Base-by-base conservation (phyloP, 1,140 invertebrate genomes). In the Sinella curviseta region DNA sequence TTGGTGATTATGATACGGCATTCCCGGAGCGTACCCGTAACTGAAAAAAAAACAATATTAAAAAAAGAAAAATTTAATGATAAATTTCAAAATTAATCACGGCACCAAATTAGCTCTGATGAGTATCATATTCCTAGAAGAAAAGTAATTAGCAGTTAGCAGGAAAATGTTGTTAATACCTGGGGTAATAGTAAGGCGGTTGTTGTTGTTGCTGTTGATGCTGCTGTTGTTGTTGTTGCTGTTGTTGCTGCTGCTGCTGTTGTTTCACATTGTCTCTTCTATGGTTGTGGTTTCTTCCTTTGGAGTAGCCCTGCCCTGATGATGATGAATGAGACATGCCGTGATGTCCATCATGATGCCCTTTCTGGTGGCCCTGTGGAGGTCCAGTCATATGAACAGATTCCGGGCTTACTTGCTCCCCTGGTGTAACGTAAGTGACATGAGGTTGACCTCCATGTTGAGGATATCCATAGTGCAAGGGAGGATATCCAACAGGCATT, bases 361-460 rank as follows among this genome's bases (percentile, higher is more conserved):
- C 39, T 34, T 60, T 33, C 34, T 78, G 77, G 75, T 73, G 54
- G 26, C 73, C 36, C 14, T 73, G 33, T 26, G 57, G 36, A 55
- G 31, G 1, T 60, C 60, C 35, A 48, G n/a, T 33, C 39, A 73
- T 67, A 26, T 81, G 75, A 36, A 78, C 74, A 34, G 73, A 30
- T 30, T 81, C 80, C 39, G 80, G 76, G 39, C 76, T 81, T 16
- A 81, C 55, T 36, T 78, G 75, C 34, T 73, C 76, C 12, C 26
- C 8, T 4, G 65, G 65, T 31, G 26, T 70, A 2, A 70, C 65
- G 31, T 31, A 70, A 16, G 57, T 60, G 17, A 75, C 33, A 48
- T 48, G 39, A 35, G 70, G 80, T 26, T 75, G 76, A 48, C 54
- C 77, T 35, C 75, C 75, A 74, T 79, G 78, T 28, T 78, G 75